These are phyloP conservation scores for Habropoda laboriosa DNA, from an alignment of 1,140 invertebrate genomes.

Conservation along the genomic window DNA sequence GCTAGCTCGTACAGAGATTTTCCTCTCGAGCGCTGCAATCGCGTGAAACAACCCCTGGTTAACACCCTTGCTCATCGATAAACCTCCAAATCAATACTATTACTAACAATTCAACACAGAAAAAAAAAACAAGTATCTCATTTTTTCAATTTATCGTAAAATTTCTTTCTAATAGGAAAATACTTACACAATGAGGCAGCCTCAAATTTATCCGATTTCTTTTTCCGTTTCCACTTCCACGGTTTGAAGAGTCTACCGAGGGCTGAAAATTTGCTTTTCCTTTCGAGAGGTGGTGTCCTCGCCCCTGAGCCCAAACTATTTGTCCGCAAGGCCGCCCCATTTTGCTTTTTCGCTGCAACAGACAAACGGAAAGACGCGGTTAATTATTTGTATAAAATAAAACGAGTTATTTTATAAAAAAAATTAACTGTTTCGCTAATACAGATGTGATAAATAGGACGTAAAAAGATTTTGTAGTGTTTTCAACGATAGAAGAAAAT, in stretches of 20 bases:
- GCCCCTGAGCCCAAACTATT: conserved; percentile 91
- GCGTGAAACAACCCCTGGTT: conserved; percentile 11
- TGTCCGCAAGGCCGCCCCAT: conserved; percentile 92
- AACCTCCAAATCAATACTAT: too few species aligned
- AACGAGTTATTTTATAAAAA: too few species aligned
- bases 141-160: too few species aligned
- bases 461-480: not conserved
- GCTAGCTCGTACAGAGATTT: conserved; percentile 98
- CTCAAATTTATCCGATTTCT: conserved; percentile 98
- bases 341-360: conserved; percentile 94
- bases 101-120: too few species aligned
- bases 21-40: conserved; percentile 94
- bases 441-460: too few species aligned
- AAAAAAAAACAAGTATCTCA: too few species aligned
- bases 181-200: conserved; percentile 96
- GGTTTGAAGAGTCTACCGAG: conserved; percentile 97
- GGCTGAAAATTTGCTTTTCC: conserved; percentile 96
- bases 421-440: too few species aligned
- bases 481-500: too few species aligned
- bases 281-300: conserved; percentile 90
- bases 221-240: conserved; percentile 99
- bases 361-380: conserved; percentile 67
- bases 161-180: too few species aligned
- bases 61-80: not conserved
- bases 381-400: not conserved